These are phyloP conservation scores for Seira ritae DNA, from an alignment of 2,888 invertebrate genomes.

Conservation along the genomic window DNA sequence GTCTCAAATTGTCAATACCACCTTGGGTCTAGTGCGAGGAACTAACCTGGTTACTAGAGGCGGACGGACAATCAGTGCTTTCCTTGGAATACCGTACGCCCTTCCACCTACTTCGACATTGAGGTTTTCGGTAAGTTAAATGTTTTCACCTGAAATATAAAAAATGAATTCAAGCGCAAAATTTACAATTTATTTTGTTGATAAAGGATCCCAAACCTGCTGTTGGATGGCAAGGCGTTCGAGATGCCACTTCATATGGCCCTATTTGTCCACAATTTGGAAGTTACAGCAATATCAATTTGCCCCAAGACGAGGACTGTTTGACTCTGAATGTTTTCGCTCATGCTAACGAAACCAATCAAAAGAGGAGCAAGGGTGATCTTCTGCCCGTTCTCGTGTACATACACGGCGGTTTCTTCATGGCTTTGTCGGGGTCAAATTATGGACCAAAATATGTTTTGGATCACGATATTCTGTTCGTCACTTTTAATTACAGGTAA, in stretches of 20 bases:
- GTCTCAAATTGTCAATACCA: no score
- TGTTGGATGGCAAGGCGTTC: slow-evolving; percentile 25
- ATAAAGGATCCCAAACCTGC: slow-evolving; percentile 15
- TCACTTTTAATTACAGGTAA: neutral
- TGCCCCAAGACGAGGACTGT: slow-evolving; percentile 33
- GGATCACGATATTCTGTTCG: neutral
- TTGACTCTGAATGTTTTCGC: slow-evolving; percentile 41
- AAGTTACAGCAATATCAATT: neutral
- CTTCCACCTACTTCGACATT: neutral
- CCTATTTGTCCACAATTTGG: slow-evolving; percentile 31
- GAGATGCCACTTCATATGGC: slow-evolving; percentile 27
- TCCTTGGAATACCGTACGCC: slow-evolving; percentile 34
- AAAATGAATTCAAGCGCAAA: no score
- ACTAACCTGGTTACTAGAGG: neutral
- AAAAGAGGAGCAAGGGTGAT: neutral
- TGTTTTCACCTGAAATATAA: no score
- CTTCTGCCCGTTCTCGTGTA: slow-evolving; percentile 32
- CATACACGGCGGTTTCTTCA: slow-evolving; percentile 44
- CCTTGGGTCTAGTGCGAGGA: slow-evolving; percentile 25
- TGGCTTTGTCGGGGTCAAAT: neutral
- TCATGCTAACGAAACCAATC: neutral
- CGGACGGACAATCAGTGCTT: slow-evolving; percentile 19
- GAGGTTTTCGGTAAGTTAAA: slow-evolving; percentile 23
- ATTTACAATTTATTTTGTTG: no score
- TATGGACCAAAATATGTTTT: neutral